These are phyloP conservation scores for Channa striata DNA, from an alignment of 2,797 vertebrate species.

Conservation along the genomic window DNA sequence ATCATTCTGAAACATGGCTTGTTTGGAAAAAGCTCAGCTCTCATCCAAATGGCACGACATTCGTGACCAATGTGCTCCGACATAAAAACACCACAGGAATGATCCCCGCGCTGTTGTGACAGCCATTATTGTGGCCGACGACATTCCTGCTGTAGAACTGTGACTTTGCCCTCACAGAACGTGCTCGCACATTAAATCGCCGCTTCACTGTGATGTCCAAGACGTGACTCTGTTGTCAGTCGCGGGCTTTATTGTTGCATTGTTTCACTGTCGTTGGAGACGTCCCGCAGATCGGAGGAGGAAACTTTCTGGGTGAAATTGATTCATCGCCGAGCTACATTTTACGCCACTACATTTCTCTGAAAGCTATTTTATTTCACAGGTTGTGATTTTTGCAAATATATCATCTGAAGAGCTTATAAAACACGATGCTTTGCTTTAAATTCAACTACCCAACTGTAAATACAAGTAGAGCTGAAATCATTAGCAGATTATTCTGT, in stretches of 20 bases:
- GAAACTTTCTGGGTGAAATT: not conserved
- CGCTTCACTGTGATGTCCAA: not conserved
- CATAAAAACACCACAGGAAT: slow-evolving; percentile 33
- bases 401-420: no score
- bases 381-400: no score
- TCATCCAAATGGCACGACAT: not conserved
- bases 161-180: slow-evolving; percentile 18
- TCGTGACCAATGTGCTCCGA: slow-evolving; percentile 4
- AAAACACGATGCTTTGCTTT: no score
- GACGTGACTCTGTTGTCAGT: not conserved
- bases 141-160: slow-evolving; percentile 10
- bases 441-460: no score
- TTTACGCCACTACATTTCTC: no score
- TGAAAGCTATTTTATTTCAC: no score
- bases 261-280: not conserved
- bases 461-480: no score
- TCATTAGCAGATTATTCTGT: no score
- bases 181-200: not conserved
- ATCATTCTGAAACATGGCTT: slow-evolving; percentile 1
- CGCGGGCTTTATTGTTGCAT: not conserved
- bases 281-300: not conserved
- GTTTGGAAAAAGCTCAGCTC: slow-evolving; percentile 21
- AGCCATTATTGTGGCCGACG: slow-evolving; percentile 30
- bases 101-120: slow-evolving; percentile 4
- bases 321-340: not conserved